phyloP scores from a whole-genome alignment of 1,140 invertebrate genomes.

The Tetramorium parvispinum region DNA sequence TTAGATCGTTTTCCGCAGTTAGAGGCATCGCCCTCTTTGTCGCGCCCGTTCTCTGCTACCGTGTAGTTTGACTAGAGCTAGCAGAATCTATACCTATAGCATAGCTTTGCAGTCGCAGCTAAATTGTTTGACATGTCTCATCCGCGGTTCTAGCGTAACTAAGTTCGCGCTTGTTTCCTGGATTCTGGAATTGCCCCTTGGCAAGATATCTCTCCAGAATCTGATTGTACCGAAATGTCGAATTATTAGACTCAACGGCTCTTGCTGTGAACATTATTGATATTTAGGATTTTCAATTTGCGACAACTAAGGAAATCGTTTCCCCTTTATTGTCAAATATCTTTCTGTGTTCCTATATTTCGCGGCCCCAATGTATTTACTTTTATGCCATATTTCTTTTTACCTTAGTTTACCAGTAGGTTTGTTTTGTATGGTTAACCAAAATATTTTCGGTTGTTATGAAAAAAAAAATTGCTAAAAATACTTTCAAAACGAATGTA shows the following conservation, averaged over 20 bases:
- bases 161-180: constrained; percentile 41
- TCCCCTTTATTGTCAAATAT: not conserved
- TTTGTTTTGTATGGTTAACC: not conserved
- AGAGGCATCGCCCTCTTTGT: not conserved
- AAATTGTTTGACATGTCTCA: constrained; percentile 57
- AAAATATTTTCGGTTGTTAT: not conserved
- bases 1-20: not conserved
- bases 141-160: constrained; percentile 29
- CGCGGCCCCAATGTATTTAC: not conserved
- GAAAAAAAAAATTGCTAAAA: constrained; percentile 20
- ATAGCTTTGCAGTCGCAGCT: constrained; percentile 23
- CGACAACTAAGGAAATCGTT: not conserved
- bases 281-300: constrained; percentile 33
- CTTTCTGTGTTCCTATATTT: not conserved
- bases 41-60: not conserved
- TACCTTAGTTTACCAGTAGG: not conserved
- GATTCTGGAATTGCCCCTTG: not conserved
- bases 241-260: not conserved
- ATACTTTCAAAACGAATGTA: constrained; percentile 30
- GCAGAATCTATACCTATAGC: not conserved
- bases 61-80: constrained; percentile 35
- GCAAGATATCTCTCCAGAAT: constrained; percentile 39
- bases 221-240: constrained; percentile 31
- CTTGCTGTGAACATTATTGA: not conserved
- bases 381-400: constrained; percentile 12